Percentiles rank a stretch among this genome's conserved stretches.
Conservation (phyloP, 2,113 vertebrate species). For the Neomonachus schauinslandi region DNA sequence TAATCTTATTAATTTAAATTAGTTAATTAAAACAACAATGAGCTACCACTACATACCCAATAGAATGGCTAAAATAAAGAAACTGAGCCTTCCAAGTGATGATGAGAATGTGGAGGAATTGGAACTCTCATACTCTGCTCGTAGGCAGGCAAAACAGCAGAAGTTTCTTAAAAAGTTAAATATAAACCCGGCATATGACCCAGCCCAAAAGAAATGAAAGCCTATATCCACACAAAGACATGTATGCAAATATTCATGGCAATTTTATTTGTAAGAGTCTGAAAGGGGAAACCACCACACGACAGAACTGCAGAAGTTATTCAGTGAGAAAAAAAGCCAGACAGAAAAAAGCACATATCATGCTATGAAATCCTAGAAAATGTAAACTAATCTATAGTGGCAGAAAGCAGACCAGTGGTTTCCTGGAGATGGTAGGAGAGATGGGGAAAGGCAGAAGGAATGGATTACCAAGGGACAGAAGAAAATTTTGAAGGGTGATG, state of each 20-base stretch:
- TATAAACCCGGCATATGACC: background rate
- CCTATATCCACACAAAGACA: background rate
- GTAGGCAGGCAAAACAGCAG: background rate
- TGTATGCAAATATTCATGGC: background rate
- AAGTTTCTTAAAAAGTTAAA: background rate
- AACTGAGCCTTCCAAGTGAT: background rate
- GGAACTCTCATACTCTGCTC: background rate
- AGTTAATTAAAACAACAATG: background rate
- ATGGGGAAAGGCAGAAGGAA: background rate
- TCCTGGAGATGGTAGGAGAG: background rate
- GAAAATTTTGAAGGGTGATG: background rate
- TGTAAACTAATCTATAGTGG: background rate
- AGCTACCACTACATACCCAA: background rate
- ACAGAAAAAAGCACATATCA: background rate
- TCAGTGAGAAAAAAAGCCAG: background rate
- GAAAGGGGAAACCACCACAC: background rate
- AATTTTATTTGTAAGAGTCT: background rate
- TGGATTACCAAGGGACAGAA: background rate
- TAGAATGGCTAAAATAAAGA: background rate
- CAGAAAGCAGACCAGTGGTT: background rate
- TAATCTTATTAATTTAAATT: background rate
- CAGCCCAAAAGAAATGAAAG: background rate
- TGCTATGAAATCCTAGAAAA: constrained; percentile 3
- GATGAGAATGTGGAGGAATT: background rate
- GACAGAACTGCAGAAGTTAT: background rate